phyloP scores from a whole-genome alignment of 2,888 invertebrate species.

The Selenia dentaria region DNA sequence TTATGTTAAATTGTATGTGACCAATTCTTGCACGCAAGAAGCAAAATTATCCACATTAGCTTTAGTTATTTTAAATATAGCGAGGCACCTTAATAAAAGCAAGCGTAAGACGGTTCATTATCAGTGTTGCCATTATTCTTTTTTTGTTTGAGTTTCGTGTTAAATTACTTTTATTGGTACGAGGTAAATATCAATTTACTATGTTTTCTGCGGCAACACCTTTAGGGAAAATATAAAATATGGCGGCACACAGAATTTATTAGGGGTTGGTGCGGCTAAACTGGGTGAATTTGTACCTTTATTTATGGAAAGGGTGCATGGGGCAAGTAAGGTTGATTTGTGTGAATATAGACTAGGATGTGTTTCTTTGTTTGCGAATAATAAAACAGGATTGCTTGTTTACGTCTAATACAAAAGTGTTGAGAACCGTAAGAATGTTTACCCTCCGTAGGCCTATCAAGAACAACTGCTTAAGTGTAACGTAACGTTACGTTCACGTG shows the following conservation, averaged over 20 bases:
- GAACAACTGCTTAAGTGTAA: too few relatives aligned
- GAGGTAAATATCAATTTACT: conserved; percentile 60
- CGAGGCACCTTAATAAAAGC: too few relatives aligned
- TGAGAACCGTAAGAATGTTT: too few relatives aligned
- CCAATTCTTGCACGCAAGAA: too few relatives aligned
- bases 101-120: conserved; percentile 16
- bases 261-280: conserved; percentile 29
- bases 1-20: too few relatives aligned
- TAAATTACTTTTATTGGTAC: conserved; percentile 39
- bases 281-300: conserved; percentile 31
- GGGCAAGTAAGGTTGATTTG: conserved; percentile 32
- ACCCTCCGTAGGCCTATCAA: too few relatives aligned
- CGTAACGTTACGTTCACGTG: too few relatives aligned
- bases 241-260: conserved; percentile 39
- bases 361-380: conserved; percentile 24
- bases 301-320: conserved; percentile 31
- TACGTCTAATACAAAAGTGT: too few relatives aligned
- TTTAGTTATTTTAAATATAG: too few relatives aligned
- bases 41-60: too few relatives aligned
- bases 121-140: conserved; percentile 17
- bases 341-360: conserved; percentile 19
- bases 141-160: conserved; percentile 15
- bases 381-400: background rate
- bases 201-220: conserved; percentile 41
- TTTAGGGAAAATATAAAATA: conserved; percentile 56